phyloP scores from a whole-genome alignment of 2,888 invertebrate species.

The Phymatocera aterrima region DNA sequence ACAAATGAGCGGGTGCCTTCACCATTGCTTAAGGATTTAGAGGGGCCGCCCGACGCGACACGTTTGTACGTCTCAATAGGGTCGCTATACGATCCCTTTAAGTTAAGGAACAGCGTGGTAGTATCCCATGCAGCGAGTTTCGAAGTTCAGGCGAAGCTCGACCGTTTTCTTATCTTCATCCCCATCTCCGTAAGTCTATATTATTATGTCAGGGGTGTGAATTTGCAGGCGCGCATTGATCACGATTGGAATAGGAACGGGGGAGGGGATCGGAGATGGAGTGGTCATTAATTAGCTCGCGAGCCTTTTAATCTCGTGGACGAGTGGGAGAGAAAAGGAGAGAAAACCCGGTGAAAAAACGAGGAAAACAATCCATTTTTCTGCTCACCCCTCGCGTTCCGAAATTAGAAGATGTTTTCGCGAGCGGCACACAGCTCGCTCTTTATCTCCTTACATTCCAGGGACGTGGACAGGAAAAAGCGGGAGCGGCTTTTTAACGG shows the following conservation, averaged over 20 bases:
- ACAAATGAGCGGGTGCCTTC: constrained; percentile 14
- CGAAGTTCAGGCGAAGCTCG: not conserved
- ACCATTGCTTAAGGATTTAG: constrained; percentile 31
- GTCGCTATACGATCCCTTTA: not conserved
- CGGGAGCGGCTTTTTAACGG: constrained; percentile 3
- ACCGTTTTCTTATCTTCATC: not conserved
- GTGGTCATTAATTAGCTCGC: constrained; percentile 16
- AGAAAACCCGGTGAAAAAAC: not conserved
- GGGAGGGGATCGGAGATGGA: not conserved
- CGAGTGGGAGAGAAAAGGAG: not conserved
- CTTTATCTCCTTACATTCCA: constrained; percentile 22
- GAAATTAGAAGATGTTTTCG: constrained; percentile 30
- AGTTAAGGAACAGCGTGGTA: not conserved
- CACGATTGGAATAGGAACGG: not conserved
- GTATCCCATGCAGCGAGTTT: not conserved
- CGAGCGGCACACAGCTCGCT: not conserved
- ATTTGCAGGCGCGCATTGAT: not conserved
- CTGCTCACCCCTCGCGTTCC: not conserved
- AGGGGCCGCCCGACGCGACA: not conserved
- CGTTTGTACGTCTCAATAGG: constrained; percentile 28
- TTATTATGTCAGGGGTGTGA: not conserved
- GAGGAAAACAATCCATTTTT: constrained; percentile 18
- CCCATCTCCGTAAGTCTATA: not conserved
- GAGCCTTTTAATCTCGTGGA: not conserved
- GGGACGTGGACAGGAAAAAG: not conserved